Evolutionary conservation across 2,797 vertebrate species (phyloP).

Genomic region (Acanthurus leucopareius): DNA sequence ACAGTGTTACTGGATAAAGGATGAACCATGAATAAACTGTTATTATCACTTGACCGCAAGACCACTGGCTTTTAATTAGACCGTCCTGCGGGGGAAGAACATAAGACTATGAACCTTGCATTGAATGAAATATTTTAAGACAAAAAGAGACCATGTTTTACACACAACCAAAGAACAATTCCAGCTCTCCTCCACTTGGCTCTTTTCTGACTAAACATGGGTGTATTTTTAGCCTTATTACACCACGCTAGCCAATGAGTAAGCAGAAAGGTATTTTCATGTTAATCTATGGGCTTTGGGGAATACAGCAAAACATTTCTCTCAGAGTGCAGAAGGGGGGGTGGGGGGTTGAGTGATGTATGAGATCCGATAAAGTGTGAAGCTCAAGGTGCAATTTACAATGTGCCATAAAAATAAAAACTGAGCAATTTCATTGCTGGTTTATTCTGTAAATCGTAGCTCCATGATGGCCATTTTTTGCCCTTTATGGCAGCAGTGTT

Average conservation of each 20-base stretch:
- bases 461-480: neutral
- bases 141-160: conserved; percentile 61
- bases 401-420: neutral
- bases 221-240: conserved; percentile 83
- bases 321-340: conserved; percentile 34
- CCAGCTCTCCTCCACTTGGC: conserved; percentile 49
- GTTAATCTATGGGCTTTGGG: conserved; percentile 77
- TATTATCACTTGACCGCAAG: conserved; percentile 58
- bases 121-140: conserved; percentile 49
- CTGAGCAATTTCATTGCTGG: neutral
- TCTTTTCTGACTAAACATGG: conserved; percentile 75
- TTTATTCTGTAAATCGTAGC: neutral
- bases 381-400: conserved; percentile 16
- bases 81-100: conserved; percentile 34
- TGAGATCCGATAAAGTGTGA: conserved; percentile 31
- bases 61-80: conserved; percentile 62
- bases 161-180: conserved; percentile 56
- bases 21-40: conserved; percentile 43
- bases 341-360: conserved; percentile 21
- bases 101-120: conserved; percentile 19
- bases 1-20: conserved; percentile 42
- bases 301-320: conserved; percentile 73
- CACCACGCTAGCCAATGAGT: conserved; percentile 76
- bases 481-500: neutral
- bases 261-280: conserved; percentile 82